Evolutionary conservation across 2,797 vertebrate species (phyloP).

Genomic region (Echeneis naucrates): DNA sequence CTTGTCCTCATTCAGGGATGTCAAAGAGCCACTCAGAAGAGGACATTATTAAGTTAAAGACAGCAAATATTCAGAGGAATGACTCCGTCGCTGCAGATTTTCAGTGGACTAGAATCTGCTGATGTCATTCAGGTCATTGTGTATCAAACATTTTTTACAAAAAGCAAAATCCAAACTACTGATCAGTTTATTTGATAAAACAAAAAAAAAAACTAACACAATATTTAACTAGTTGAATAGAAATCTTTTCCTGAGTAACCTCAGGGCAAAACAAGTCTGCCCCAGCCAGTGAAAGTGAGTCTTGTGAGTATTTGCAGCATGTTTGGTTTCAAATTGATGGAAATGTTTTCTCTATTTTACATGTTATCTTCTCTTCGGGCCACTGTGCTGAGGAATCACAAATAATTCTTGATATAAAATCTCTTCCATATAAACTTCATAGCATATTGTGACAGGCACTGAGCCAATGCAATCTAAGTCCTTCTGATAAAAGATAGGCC

Average conservation of each 20-base stretch:
- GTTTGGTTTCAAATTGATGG: too few species aligned
- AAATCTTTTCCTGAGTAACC: too few species aligned
- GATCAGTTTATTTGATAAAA: not conserved
- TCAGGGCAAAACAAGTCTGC: too few species aligned
- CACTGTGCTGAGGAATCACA: too few species aligned
- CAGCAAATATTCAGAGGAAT: not conserved
- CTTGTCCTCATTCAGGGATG: constrained; percentile 26
- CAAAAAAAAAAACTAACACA: not conserved
- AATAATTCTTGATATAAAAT: too few species aligned
- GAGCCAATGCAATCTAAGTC: not conserved
- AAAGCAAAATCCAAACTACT: not conserved
- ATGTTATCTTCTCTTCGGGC: too few species aligned
- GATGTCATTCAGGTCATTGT: not conserved
- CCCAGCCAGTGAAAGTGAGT: too few species aligned
- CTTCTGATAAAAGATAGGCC: constrained; percentile 5
- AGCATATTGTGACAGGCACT: not conserved
- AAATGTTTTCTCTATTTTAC: too few species aligned
- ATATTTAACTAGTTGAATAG: too few species aligned
- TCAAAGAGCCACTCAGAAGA: not conserved
- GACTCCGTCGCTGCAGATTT: not conserved
- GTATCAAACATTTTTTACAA: not conserved
- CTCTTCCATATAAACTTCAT: not conserved
- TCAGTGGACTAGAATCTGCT: not conserved
- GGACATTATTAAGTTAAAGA: constrained; percentile 7
- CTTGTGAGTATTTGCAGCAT: too few species aligned